Conservation (phyloP, 1,140 invertebrate species). For the Magallana gigas region DNA sequence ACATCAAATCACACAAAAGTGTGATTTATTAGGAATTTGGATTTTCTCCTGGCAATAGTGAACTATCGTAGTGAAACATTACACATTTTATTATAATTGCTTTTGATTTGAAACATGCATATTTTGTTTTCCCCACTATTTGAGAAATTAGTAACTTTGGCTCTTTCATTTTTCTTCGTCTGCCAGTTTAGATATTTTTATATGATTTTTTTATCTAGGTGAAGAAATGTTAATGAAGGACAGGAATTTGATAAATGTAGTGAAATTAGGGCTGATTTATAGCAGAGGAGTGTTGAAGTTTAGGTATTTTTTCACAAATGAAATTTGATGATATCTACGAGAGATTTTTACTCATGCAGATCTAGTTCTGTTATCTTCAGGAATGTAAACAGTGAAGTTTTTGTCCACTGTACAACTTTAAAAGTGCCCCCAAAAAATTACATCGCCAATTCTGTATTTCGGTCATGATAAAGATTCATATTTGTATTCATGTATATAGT, state of each 20-base stretch:
- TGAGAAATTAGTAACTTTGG: not conserved
- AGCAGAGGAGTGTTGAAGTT: conserved; percentile 17
- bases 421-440: not conserved
- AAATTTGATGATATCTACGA: conserved; percentile 6
- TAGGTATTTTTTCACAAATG: not conserved
- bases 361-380: conserved; percentile 12
- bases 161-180: conserved; percentile 13
- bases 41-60: not conserved
- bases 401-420: not conserved
- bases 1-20: not conserved
- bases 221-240: conserved; percentile 13
- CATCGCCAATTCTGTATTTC: not conserved
- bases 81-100: not conserved
- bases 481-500: not conserved
- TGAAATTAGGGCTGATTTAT: conserved; percentile 30
- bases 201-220: conserved; percentile 17
- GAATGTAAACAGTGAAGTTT: conserved; percentile 6
- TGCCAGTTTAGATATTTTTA: not conserved
- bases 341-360: not conserved
- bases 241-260: conserved; percentile 26
- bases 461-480: not conserved
- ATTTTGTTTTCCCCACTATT: not conserved
- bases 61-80: not conserved
- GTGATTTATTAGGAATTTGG: not conserved
- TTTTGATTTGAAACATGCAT: not conserved